phyloP scores from a whole-genome alignment of 2,888 invertebrate species.

The Elegia similella region DNA sequence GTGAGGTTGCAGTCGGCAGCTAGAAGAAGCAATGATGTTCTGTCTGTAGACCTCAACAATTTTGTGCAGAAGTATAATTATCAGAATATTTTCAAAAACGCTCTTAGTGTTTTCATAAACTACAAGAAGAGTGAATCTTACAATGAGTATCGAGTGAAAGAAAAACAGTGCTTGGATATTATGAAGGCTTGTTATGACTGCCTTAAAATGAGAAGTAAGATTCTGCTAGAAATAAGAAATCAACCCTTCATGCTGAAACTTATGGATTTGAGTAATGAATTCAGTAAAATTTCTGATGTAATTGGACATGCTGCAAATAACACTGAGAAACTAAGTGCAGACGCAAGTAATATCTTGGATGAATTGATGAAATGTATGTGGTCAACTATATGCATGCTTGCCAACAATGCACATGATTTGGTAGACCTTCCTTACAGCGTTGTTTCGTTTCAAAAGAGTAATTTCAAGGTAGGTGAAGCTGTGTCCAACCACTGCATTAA shows the following conservation, averaged over 20 bases:
- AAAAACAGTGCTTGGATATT: slow-evolving; percentile 74
- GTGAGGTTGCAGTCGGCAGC: slow-evolving; percentile 70
- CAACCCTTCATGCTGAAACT: slow-evolving; percentile 69
- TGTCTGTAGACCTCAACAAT: slow-evolving; percentile 59
- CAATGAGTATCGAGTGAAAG: slow-evolving; percentile 62
- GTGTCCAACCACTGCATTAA: slow-evolving; percentile 60
- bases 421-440: slow-evolving; percentile 70
- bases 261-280: slow-evolving; percentile 66
- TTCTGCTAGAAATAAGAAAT: slow-evolving; percentile 66
- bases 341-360: slow-evolving; percentile 50
- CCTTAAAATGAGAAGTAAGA: slow-evolving; percentile 74
- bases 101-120: slow-evolving; percentile 63
- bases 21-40: slow-evolving; percentile 65
- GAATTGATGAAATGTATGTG: slow-evolving; percentile 65
- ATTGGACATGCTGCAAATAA: slow-evolving; percentile 61
- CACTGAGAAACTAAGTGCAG: slow-evolving; percentile 53
- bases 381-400: slow-evolving; percentile 64
- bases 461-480: slow-evolving; percentile 71
- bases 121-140: slow-evolving; percentile 61
- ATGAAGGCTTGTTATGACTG: slow-evolving; percentile 80
- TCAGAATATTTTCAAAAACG: slow-evolving; percentile 63
- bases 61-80: slow-evolving; percentile 67
- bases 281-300: slow-evolving; percentile 64
- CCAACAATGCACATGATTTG: slow-evolving; percentile 57
- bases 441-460: slow-evolving; percentile 69